These are phyloP conservation scores for Carcina quercana DNA, from an alignment of 2,888 invertebrate species.

Conservation along the genomic window DNA sequence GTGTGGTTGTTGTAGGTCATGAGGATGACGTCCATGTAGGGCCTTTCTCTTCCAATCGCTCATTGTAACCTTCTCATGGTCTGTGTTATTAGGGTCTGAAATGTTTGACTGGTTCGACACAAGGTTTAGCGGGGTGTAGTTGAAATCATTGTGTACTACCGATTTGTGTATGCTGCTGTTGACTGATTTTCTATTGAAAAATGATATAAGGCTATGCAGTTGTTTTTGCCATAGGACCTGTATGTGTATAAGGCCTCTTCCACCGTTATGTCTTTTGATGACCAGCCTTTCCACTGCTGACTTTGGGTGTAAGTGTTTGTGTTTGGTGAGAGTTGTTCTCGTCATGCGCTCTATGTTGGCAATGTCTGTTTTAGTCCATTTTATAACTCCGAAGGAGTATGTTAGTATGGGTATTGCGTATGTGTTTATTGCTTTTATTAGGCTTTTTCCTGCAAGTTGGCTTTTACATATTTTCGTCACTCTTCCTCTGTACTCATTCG, in stretches of 20 bases:
- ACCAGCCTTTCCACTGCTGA: constrained; percentile 4
- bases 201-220: neutral
- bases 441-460: constrained; percentile 4
- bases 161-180: neutral
- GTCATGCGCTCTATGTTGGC: constrained; percentile 1
- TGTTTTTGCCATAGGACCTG: neutral
- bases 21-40: too few species aligned
- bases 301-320: constrained; percentile 7
- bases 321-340: constrained; percentile 1
- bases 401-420: neutral
- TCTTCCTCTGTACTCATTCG: neutral
- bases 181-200: neutral
- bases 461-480: neutral
- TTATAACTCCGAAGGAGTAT: constrained; percentile 10
- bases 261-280: neutral
- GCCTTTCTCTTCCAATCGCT: neutral
- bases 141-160: neutral
- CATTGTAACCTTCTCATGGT: neutral
- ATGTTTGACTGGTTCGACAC: too few species aligned
- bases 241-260: neutral
- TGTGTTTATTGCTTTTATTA: neutral
- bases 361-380: constrained; percentile 5
- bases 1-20: too few species aligned
- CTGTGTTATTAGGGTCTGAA: too few species aligned
- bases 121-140: too few species aligned